A percentile compares a stretch with the other conserved stretches of the same genome.
phyloP scores from a whole-genome alignment of 2,797 vertebrate species.

The Poeciliopsis paucimaculata region DNA sequence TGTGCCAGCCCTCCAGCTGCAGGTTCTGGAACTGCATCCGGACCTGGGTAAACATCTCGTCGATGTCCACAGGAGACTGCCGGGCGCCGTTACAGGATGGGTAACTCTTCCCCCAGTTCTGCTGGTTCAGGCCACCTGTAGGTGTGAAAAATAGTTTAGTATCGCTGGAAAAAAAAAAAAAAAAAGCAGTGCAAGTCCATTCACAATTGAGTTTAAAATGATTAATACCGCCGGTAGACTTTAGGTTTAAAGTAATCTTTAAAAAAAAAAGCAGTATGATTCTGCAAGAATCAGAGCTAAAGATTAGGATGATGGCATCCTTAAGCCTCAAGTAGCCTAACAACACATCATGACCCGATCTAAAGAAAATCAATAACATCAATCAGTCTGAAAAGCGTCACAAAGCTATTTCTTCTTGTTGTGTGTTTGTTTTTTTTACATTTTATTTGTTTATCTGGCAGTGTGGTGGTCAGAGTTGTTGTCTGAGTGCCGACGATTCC shows the following conservation, averaged over 20 bases:
- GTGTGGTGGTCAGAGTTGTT: too few relatives aligned
- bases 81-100: slow-evolving; percentile 88
- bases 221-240: neutral
- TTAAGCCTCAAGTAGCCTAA: neutral
- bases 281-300: too few relatives aligned
- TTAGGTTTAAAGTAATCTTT: neutral
- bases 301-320: neutral
- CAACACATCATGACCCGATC: neutral
- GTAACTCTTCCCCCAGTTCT: slow-evolving; percentile 91
- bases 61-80: slow-evolving; percentile 96
- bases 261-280: too few relatives aligned
- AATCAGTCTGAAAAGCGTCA: neutral
- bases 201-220: neutral
- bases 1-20: slow-evolving; percentile 88
- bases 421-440: too few relatives aligned
- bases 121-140: slow-evolving; percentile 90
- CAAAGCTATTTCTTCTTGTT: neutral
- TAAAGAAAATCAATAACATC: neutral
- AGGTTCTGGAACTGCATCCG: slow-evolving; percentile 91
- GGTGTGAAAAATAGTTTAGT: neutral
- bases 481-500: too few relatives aligned
- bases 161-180: neutral
- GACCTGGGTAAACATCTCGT: slow-evolving; percentile 92
- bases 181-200: neutral
- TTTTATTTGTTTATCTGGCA: too few relatives aligned